Base-by-base conservation (phyloP, 1,140 invertebrate species). In the Luehdorfia chinensis region DNA sequence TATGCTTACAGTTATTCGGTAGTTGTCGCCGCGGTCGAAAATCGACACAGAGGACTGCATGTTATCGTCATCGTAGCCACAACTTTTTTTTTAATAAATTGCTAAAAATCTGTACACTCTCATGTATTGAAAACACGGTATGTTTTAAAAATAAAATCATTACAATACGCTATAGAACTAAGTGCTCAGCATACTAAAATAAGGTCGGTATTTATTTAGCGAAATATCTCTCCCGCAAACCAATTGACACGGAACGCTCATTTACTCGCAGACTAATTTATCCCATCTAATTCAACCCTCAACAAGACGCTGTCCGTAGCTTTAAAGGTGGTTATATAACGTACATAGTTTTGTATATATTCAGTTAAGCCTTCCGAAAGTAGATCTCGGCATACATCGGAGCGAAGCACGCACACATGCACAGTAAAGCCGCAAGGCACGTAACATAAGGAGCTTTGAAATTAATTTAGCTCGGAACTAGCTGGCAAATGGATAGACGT, bases 361-460 rank as follows among this genome's bases (percentile, higher is more conserved):
- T 61, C 64, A 65, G 74, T 75, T 80, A 80, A 84, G 77, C 79
- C 75, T 84, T 80, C 73, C 71, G 53, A 75, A 76, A 80, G 74
- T 78, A 70, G 63, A 60, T 67, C 60, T 47, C 49, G 16, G 36
- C 56, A 48, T 59, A 66, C 67, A 66, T 47, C 48, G 47, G 50
- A 47, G 37, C 9, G 34, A 33, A 27, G 33, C 39, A 68, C 73
- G 52, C 75, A 84, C 81, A 84, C 72, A 73, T 61, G 21, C 52
- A 64, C n/a, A 52, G 52, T 57, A 81, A 83, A 86, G 78, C 78
- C 80, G 75, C 76, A 83, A 83, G 78, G 83, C 78, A 84, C 80
- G 83, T 86, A 86, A 86, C 83, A 84, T 86, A 86, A 86, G 83
- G 79, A 86, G 83, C 83, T 86, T 86, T 83, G 80, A 86, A 86